Evolutionary conservation across 2,113 vertebrate species (phyloP), one percentile per base, ranked within the genome.

Genomic region (Lepidothrix coronata): DNA sequence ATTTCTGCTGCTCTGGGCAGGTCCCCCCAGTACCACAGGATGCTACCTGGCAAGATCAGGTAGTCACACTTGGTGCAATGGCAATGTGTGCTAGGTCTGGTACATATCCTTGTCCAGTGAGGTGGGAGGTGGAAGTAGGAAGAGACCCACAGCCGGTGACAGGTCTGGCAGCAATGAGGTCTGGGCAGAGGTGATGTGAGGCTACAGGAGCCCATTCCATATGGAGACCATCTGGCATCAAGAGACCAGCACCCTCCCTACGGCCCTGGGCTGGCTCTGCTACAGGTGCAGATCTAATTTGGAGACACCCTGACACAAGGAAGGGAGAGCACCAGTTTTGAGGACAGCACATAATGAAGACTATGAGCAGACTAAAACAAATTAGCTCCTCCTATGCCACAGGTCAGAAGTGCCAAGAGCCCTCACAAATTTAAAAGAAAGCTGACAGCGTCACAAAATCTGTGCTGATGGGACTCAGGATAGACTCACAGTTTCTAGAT

Each of bases 101-200:
- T 39, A 19, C 33, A 15, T 6, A 5, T 9, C 30, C 28, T 78
- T 31, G 44, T 48, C 71, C 57, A 13, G 30, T 27, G 30, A 51
- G 30, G 14, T 24, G 19, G 19, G 17, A 83, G 28, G 7, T n/a
- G 22, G 70, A 48, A 75, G 41, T 2, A 6, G 13, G 17, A 37
- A 80, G 46, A 61, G 28, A n/a, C 22, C 41, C 31, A 12, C 24
- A 90, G 49, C 16, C 33, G 71, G 25, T 1, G 0, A 63, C 12
- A 28, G 43, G n/a, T 5, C n/a, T n/a, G n/a, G n/a, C 39, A 59
- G 75, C 2, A 1, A 27, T 0, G 0, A 67, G 18, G 35, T 79
- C 23, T 39, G 17, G 57, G 30, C 14, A 87, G 43, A 84, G 33
- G 8, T 17, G 33, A 57, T 0, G 1, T 0, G 2, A 14, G 77